Percentiles rank a stretch among this genome's conserved stretches.
Evolutionary conservation across 2,797 vertebrate species (phyloP).

Genomic region (Lutjanus campechanus): DNA sequence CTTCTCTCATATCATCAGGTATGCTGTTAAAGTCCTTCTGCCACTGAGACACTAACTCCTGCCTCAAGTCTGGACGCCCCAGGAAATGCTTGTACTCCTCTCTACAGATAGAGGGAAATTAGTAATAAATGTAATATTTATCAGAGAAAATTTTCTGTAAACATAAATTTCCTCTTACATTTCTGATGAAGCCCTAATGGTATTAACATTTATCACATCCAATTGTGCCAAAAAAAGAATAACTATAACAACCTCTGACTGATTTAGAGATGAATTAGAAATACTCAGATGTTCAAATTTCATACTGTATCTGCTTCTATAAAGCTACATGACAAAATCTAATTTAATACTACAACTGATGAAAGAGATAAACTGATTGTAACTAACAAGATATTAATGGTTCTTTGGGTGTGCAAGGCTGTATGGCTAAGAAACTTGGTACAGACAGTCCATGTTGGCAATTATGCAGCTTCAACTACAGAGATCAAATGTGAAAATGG

Average conservation of each 20-base stretch:
- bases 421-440: not conserved
- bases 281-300: constrained; percentile 3
- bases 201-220: constrained; percentile 1
- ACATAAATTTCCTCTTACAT: constrained; percentile 4
- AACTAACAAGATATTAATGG: not conserved
- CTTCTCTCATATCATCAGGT: constrained; percentile 88
- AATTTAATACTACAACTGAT: not conserved
- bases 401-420: not conserved
- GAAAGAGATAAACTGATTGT: not conserved
- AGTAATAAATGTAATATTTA: constrained; percentile 1
- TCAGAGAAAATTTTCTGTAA: not conserved
- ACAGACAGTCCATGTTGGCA: not conserved
- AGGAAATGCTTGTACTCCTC: constrained; percentile 87
- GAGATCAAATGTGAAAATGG: not conserved
- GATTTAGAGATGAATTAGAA: not conserved
- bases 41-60: constrained; percentile 92
- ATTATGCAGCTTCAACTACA: not conserved
- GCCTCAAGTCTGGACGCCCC: constrained; percentile 89
- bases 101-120: constrained; percentile 58
- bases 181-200: not conserved
- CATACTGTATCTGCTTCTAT: not conserved
- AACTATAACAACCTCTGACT: not conserved
- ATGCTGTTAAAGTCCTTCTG: constrained; percentile 92
- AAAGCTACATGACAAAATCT: not conserved
- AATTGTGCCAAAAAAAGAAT: not conserved